A percentile compares a stretch with the other conserved stretches of the same genome.
Conservation (phyloP, 2,113 vertebrate genomes). For the Hippocampus comes region DNA sequence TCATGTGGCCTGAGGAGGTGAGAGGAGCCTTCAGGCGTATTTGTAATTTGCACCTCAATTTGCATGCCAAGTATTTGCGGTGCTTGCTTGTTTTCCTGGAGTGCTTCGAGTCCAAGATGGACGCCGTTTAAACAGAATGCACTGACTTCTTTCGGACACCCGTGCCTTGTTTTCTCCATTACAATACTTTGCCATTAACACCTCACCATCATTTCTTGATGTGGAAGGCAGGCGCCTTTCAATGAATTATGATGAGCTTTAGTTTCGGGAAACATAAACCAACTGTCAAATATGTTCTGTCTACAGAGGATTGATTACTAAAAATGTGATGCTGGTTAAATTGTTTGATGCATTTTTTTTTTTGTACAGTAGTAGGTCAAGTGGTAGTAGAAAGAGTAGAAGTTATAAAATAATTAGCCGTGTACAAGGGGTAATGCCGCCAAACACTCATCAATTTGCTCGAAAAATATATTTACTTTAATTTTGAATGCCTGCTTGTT, state of each 20-base stretch:
- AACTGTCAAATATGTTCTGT: background rate
- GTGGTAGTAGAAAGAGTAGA: too few species aligned
- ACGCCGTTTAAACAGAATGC: background rate
- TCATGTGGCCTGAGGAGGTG: constrained; percentile 21
- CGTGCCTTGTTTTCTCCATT: too few species aligned
- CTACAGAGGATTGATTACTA: background rate
- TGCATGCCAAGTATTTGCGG: background rate
- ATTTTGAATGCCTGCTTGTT: background rate
- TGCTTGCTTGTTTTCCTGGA: background rate
- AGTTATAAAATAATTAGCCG: too few species aligned
- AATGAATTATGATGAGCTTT: background rate
- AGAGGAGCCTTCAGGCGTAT: constrained; percentile 27
- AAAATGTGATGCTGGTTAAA: background rate
- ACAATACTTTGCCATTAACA: too few species aligned
- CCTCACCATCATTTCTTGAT: constrained; percentile 1
- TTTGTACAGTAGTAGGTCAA: too few species aligned
- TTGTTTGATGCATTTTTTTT: too few species aligned
- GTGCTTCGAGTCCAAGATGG: constrained; percentile 7
- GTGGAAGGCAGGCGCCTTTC: background rate
- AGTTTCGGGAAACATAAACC: background rate
- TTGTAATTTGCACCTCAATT: constrained; percentile 9
- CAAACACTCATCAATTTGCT: too few species aligned
- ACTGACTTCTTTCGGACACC: too few species aligned
- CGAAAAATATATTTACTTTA: background rate
- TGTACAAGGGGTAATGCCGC: too few species aligned